Conservation (phyloP, 2,888 invertebrate species). For the Octodonta nipae region DNA sequence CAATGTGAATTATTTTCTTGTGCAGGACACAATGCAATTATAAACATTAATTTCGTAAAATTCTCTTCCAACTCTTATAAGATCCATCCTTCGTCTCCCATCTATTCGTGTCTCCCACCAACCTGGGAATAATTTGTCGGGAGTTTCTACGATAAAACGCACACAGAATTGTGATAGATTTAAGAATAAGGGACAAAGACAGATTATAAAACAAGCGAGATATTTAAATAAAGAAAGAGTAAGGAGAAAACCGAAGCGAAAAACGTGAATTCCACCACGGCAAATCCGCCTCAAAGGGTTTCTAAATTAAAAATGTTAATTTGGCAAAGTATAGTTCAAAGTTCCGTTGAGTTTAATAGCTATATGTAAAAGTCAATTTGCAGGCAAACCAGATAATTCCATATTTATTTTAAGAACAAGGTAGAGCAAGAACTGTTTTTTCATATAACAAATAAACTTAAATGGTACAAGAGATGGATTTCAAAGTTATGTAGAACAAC, state of each 20-base stretch:
- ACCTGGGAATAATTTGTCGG: slow-evolving; percentile 33
- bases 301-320: too few species aligned
- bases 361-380: too few species aligned
- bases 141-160: slow-evolving; percentile 34
- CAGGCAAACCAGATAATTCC: too few species aligned
- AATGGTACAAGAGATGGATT: too few species aligned
- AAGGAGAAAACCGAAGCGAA: slow-evolving; percentile 12
- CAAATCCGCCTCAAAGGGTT: slow-evolving; percentile 2
- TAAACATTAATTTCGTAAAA: slow-evolving; percentile 32
- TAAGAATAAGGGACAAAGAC: slow-evolving; percentile 33
- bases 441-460: too few species aligned
- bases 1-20: slow-evolving; percentile 28
- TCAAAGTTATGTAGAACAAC: too few species aligned
- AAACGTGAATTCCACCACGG: slow-evolving; percentile 9
- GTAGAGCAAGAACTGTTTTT: too few species aligned
- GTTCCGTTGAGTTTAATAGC: too few species aligned
- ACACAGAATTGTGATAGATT: slow-evolving; percentile 36
- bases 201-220: slow-evolving; percentile 33
- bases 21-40: slow-evolving; percentile 28
- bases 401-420: too few species aligned
- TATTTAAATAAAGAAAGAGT: slow-evolving; percentile 30
- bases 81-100: slow-evolving; percentile 4
- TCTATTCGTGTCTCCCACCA: slow-evolving; percentile 11
- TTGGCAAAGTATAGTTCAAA: too few species aligned
- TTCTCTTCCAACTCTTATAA: slow-evolving; percentile 11